Percentiles rank a stretch among this genome's conserved stretches.
phyloP scores from a whole-genome alignment of 2,888 invertebrate species.

The Hydraecia micacea region DNA sequence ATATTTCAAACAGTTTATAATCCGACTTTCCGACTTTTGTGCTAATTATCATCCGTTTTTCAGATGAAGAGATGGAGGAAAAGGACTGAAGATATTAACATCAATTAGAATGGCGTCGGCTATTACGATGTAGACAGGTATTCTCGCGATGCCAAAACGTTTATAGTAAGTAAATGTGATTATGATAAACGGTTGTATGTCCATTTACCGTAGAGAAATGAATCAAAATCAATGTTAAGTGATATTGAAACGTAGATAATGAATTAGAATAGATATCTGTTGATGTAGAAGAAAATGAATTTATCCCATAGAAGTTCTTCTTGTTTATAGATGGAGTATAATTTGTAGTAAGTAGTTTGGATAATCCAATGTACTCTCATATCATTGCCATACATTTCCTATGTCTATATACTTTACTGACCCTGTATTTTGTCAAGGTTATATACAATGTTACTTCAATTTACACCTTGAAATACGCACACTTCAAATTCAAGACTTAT shows the following conservation, averaged over 20 bases:
- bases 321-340: constrained; percentile 71
- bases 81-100: constrained; percentile 72
- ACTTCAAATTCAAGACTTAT: constrained; percentile 87
- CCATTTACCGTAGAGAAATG: constrained; percentile 87
- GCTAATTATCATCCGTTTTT: constrained; percentile 57
- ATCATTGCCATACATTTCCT: constrained; percentile 71
- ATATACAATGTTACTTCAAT: constrained; percentile 70
- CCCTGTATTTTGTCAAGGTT: constrained; percentile 62
- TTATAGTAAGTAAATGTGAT: constrained; percentile 79
- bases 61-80: constrained; percentile 85
- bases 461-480: constrained; percentile 79
- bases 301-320: constrained; percentile 77
- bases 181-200: constrained; percentile 86
- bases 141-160: constrained; percentile 86
- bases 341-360: constrained; percentile 66
- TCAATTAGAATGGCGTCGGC: constrained; percentile 68
- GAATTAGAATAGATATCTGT: constrained; percentile 73
- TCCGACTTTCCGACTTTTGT: constrained; percentile 29
- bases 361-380: constrained; percentile 66
- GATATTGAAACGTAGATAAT: constrained; percentile 72
- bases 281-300: constrained; percentile 80
- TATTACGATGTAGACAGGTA: constrained; percentile 64
- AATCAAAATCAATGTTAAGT: constrained; percentile 77
- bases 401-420: constrained; percentile 60
- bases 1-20: constrained; percentile 38